phyloP scores from a whole-genome alignment of 2,113 vertebrate genomes.

The Etheostoma spectabile region DNA sequence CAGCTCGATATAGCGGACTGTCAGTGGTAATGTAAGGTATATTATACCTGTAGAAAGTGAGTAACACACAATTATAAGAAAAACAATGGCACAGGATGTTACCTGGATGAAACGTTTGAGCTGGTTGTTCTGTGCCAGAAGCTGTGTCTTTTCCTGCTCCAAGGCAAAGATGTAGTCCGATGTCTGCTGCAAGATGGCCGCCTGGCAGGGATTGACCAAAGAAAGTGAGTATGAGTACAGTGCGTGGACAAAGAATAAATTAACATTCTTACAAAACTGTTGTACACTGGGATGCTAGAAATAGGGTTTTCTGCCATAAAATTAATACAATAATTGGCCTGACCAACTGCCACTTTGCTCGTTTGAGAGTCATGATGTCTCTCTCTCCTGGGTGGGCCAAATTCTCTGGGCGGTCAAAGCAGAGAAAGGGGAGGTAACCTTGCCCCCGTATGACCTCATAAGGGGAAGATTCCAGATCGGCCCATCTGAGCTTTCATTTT shows the following conservation, averaged over 20 bases:
- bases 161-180: slow-evolving; percentile 97
- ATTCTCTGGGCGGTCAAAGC: too few relatives aligned
- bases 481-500: too few relatives aligned
- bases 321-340: background rate
- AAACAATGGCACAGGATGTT: background rate
- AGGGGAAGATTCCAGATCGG: too few relatives aligned
- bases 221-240: background rate
- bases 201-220: slow-evolving; percentile 78
- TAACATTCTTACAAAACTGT: background rate
- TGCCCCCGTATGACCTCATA: too few relatives aligned
- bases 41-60: background rate
- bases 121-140: slow-evolving; percentile 97
- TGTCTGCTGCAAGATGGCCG: slow-evolving; percentile 97
- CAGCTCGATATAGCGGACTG: background rate
- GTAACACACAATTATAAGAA: background rate
- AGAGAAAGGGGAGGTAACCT: too few relatives aligned
- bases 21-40: background rate
- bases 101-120: slow-evolving; percentile 99
- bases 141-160: slow-evolving; percentile 97
- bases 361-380: too few relatives aligned
- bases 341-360: too few relatives aligned
- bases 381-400: too few relatives aligned
- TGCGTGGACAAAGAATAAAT: background rate
- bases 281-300: background rate
- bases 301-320: background rate